Percentiles rank a stretch among this genome's conserved stretches.
Conservation (phyloP, 1,140 invertebrate species). For the Ephestia elutella region DNA sequence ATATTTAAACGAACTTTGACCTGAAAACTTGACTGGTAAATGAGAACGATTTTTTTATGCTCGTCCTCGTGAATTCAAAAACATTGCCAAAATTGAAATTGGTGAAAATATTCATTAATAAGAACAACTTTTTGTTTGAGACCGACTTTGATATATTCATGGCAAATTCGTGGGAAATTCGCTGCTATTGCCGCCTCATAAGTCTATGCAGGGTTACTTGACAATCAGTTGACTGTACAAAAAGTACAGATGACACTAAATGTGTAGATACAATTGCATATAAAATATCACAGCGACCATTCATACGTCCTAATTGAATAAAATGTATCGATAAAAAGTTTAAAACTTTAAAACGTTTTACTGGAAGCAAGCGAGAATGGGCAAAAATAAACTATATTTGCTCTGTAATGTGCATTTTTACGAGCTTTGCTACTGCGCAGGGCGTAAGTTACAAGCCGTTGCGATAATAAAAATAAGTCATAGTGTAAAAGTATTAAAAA, state of each 20-base stretch:
- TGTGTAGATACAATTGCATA: slow-evolving; percentile 16
- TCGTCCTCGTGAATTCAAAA: too few species aligned
- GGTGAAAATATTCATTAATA: too few species aligned
- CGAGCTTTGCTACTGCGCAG: slow-evolving; percentile 40
- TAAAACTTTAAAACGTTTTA: slow-evolving; percentile 40
- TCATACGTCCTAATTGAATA: slow-evolving; percentile 32
- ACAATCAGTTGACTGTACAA: background rate
- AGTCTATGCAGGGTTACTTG: too few species aligned
- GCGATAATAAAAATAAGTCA: slow-evolving; percentile 17
- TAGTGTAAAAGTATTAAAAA: too few species aligned
- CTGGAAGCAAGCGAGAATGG: slow-evolving; percentile 39
- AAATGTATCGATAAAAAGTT: slow-evolving; percentile 31
- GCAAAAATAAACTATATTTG: slow-evolving; percentile 55
- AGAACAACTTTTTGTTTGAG: too few species aligned
- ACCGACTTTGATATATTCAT: too few species aligned
- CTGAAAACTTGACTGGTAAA: too few species aligned
- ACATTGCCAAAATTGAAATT: too few species aligned
- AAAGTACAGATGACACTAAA: slow-evolving; percentile 10
- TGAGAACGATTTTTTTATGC: too few species aligned
- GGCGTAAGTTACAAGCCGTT: slow-evolving; percentile 19
- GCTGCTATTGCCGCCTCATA: too few species aligned
- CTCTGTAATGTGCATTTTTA: slow-evolving; percentile 63
- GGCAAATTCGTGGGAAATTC: too few species aligned
- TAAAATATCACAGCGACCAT: slow-evolving; percentile 30
- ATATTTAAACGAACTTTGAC: too few species aligned